Evolutionary conservation across 1,140 invertebrate genomes (phyloP).

Genomic region (Drosophila oshimai): DNA sequence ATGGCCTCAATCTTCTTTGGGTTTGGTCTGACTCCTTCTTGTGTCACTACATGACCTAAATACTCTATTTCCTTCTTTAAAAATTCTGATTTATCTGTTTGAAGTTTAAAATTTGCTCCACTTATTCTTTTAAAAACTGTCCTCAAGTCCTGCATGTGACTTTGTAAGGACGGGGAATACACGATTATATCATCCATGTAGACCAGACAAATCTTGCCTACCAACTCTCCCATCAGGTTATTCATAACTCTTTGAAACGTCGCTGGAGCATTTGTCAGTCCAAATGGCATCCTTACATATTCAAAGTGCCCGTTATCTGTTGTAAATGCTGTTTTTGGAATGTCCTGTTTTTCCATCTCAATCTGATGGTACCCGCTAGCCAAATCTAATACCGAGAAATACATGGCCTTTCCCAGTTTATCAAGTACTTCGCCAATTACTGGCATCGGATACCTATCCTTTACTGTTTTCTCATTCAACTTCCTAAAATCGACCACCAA

Average conservation of each 20-base stretch:
- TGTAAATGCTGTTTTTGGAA: conserved; percentile 83
- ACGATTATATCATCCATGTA: conserved; percentile 57
- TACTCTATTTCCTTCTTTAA: conserved; percentile 34
- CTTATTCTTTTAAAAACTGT: conserved; percentile 76
- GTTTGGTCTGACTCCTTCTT: too few relatives aligned
- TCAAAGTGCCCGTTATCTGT: conserved; percentile 60
- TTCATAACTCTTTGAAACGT: conserved; percentile 44
- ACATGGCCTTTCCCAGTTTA: conserved; percentile 74
- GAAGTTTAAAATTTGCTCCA: conserved; percentile 46
- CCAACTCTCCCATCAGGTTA: conserved; percentile 13
- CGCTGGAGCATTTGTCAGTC: conserved; percentile 52
- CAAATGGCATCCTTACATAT: conserved; percentile 59
- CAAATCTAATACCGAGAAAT: conserved; percentile 83
- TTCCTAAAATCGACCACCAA: conserved; percentile 44
- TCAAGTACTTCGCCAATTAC: conserved; percentile 83
- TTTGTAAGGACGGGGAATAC: conserved; percentile 50
- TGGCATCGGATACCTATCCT: conserved; percentile 84
- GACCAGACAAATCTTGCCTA: conserved; percentile 30
- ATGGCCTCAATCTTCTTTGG: conserved; percentile 33
- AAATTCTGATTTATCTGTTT: conserved; percentile 33
- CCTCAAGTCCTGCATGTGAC: conserved; percentile 61
- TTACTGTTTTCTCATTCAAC: conserved; percentile 19
- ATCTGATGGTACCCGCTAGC: conserved; percentile 84
- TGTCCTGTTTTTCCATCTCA: conserved; percentile 65
- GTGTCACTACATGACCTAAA: too few relatives aligned